Evolutionary conservation across 2,113 vertebrate genomes (phyloP).

Genomic region (Eurystomus gularis): DNA sequence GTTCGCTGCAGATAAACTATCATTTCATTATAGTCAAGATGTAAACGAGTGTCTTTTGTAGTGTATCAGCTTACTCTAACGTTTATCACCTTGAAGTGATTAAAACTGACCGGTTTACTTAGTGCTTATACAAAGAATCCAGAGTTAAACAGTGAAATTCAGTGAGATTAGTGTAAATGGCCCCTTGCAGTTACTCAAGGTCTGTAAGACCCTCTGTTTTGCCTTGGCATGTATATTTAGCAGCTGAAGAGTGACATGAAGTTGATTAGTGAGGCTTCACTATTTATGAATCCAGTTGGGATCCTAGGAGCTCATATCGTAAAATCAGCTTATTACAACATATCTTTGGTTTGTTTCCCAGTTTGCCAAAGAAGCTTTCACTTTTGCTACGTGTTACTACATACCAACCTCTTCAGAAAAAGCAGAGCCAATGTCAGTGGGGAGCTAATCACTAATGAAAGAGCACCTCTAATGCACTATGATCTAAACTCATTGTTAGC

Average conservation of each 20-base stretch:
- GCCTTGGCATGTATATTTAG: background rate
- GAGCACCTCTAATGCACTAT: background rate
- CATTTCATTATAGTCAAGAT: slow-evolving; percentile 76
- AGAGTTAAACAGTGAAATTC: slow-evolving; percentile 66
- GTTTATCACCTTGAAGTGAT: slow-evolving; percentile 66
- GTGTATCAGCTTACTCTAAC: slow-evolving; percentile 66
- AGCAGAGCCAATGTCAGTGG: background rate
- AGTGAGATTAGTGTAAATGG: slow-evolving; percentile 55
- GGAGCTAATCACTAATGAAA: background rate
- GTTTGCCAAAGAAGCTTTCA: background rate
- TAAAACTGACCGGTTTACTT: slow-evolving; percentile 71
- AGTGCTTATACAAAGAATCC: slow-evolving; percentile 61
- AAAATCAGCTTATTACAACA: background rate
- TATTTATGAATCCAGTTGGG: background rate
- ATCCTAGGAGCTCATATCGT: background rate
- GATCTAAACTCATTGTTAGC: background rate
- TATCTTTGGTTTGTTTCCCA: background rate
- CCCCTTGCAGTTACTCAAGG: background rate
- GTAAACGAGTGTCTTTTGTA: slow-evolving; percentile 66
- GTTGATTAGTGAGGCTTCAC: background rate
- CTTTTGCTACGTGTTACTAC: background rate
- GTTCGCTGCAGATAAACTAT: slow-evolving; percentile 84
- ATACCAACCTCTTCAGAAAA: background rate
- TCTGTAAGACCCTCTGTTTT: slow-evolving; percentile 48
- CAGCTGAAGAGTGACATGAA: slow-evolving; percentile 34